Percentiles rank a stretch among this genome's conserved stretches.
Conservation (phyloP, 2,797 vertebrate species). For the Anisognathus igniventris region DNA sequence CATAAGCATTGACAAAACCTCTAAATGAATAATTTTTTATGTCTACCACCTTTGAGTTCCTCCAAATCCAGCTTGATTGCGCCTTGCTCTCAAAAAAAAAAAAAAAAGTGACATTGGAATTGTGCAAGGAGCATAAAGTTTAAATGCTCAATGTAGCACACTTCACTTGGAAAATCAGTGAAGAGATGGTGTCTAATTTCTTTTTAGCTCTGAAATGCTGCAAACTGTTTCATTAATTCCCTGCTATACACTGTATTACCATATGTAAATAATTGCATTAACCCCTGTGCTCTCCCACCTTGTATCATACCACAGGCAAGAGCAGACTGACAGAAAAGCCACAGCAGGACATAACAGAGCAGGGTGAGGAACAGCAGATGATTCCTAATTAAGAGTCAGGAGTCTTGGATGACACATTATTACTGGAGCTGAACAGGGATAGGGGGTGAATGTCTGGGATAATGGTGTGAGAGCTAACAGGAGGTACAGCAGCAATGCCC, state of each 20-base stretch:
- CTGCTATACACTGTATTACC: not conserved
- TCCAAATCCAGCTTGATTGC: not conserved
- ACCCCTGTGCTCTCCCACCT: conserved; percentile 11
- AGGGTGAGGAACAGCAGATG: not conserved
- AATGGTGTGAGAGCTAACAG: not conserved
- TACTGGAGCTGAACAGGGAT: not conserved
- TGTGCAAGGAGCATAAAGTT: not conserved
- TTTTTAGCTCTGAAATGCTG: not conserved
- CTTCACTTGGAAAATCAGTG: not conserved
- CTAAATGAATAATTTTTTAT: not conserved
- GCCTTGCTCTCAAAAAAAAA: not conserved
- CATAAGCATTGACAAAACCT: not conserved
- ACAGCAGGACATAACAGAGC: not conserved
- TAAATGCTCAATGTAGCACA: not conserved
- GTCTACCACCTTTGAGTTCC: not conserved
- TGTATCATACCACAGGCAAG: conserved; percentile 22
- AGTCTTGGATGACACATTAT: conserved; percentile 13
- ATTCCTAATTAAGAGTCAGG: conserved; percentile 49
- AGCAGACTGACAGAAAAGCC: conserved; percentile 27
- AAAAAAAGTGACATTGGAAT: not conserved
- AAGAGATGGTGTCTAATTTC: not conserved
- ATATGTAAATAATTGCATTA: conserved; percentile 60
- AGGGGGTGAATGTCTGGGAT: not conserved
- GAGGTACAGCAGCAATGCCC: not conserved
- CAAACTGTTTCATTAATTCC: conserved; percentile 18